Conservation (phyloP, 2,113 vertebrate genomes). For the Nesoenas mayeri region DNA sequence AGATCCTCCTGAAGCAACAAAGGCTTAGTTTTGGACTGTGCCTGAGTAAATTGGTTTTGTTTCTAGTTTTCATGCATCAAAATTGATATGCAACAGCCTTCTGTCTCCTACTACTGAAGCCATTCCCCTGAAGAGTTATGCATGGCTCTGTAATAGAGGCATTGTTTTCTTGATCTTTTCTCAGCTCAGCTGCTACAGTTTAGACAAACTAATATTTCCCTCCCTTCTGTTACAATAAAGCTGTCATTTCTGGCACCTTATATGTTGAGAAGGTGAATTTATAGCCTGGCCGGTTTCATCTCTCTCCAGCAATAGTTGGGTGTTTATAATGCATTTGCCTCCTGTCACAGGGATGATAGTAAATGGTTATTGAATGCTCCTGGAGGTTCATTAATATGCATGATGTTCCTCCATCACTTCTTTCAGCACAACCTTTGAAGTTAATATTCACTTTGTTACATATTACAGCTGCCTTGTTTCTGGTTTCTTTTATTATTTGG, state of each 20-base stretch:
- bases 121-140: slow-evolving; percentile 47
- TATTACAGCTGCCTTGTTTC: slow-evolving; percentile 57
- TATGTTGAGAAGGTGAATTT: slow-evolving; percentile 54
- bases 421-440: slow-evolving; percentile 59
- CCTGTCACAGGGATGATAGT: slow-evolving; percentile 55
- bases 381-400: slow-evolving; percentile 64
- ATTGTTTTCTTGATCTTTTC: slow-evolving; percentile 62
- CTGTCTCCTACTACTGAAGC: slow-evolving; percentile 18
- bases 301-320: slow-evolving; percentile 32
- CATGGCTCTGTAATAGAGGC: slow-evolving; percentile 27
- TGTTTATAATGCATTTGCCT: slow-evolving; percentile 62
- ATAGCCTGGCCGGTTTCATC: slow-evolving; percentile 37
- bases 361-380: slow-evolving; percentile 45
- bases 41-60: slow-evolving; percentile 14
- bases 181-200: slow-evolving; percentile 53
- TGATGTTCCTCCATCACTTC: slow-evolving; percentile 57
- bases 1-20: slow-evolving; percentile 1
- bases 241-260: slow-evolving; percentile 55
- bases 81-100: slow-evolving; percentile 45
- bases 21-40: slow-evolving; percentile 1
- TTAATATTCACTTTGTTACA: slow-evolving; percentile 64
- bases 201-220: slow-evolving; percentile 64
- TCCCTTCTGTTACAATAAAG: slow-evolving; percentile 58
- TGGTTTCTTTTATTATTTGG: slow-evolving; percentile 38
- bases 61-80: slow-evolving; percentile 41